Percentiles rank a stretch among this genome's conserved stretches.
phyloP scores from a whole-genome alignment of 2,797 vertebrate species.

The Chaetophractus vellerosus region DNA sequence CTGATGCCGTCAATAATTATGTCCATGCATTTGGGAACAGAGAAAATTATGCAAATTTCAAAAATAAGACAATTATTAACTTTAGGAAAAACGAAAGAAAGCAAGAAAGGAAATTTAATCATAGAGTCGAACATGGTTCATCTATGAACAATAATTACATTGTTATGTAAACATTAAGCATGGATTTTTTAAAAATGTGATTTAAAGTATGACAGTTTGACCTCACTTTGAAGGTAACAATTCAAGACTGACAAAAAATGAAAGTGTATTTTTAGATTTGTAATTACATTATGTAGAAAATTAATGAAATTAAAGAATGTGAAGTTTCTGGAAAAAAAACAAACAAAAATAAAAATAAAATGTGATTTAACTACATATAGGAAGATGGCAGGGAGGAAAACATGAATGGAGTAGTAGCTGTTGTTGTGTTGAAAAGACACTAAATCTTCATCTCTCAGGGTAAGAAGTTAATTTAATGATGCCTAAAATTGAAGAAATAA shows the following conservation, averaged over 20 bases:
- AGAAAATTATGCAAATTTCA: slow-evolving; percentile 8
- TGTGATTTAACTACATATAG: background rate
- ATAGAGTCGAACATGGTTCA: background rate
- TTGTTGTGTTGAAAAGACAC: background rate
- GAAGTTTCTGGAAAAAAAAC: slow-evolving; percentile 21
- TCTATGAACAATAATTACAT: background rate
- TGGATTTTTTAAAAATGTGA: background rate
- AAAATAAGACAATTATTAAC: slow-evolving; percentile 7
- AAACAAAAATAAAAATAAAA: too few species aligned
- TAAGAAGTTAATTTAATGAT: background rate
- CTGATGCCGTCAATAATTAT: background rate
- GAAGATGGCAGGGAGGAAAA: background rate
- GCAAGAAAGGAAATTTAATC: background rate
- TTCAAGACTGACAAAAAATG: background rate
- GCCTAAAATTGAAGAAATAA: background rate
- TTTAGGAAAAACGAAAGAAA: background rate
- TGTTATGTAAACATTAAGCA: background rate
- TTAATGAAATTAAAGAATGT: background rate
- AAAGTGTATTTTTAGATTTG: slow-evolving; percentile 27
- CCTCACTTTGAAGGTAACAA: slow-evolving; percentile 17
- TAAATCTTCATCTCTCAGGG: background rate
- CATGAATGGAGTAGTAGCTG: background rate
- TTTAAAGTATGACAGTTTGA: background rate
- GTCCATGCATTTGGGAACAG: background rate
- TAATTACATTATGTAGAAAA: background rate